Conservation (phyloP, 2,888 invertebrate genomes). For the Stenotaenia linearis region DNA sequence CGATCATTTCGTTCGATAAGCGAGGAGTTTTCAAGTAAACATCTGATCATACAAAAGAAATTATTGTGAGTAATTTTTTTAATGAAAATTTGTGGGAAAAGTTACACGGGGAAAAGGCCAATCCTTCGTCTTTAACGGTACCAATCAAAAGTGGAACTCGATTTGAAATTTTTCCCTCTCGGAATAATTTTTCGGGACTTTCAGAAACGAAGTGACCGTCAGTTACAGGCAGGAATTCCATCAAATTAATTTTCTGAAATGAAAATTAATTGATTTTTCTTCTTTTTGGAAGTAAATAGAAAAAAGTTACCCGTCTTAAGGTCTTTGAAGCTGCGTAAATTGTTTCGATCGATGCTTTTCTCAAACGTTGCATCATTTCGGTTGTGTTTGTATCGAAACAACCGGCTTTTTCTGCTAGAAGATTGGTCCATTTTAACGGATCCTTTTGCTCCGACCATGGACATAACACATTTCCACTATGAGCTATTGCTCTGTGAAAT, state of each 20-base stretch:
- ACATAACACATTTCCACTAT: background rate
- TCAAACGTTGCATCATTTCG: background rate
- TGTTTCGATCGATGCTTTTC: background rate
- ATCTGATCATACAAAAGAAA: no score
- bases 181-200: background rate
- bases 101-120: no score
- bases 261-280: no score
- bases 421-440: background rate
- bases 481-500: background rate
- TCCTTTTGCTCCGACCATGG: background rate
- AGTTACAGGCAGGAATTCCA: background rate
- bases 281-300: background rate
- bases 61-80: no score
- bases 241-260: no score
- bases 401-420: background rate
- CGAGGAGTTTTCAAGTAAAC: no score
- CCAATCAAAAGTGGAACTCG: background rate
- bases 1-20: no score
- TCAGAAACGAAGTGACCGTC: background rate
- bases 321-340: background rate
- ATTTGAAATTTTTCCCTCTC: background rate
- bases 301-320: background rate
- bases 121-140: background rate
- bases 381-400: background rate
- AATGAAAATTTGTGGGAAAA: no score